These are phyloP conservation scores for Mus minutoides DNA, from an alignment of 2,797 vertebrate genomes.

Conservation along the genomic window DNA sequence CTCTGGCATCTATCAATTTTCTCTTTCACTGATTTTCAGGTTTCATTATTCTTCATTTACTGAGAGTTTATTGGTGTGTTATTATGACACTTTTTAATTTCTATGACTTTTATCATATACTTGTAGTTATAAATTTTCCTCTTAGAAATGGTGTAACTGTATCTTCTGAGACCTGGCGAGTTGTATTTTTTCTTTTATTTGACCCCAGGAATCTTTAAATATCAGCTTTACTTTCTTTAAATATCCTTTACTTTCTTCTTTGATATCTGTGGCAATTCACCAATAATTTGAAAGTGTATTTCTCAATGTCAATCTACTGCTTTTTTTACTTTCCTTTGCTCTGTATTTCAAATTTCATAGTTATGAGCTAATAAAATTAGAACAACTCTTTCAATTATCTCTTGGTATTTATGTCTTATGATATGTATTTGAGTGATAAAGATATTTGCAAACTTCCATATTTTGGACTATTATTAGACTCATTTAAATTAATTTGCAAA, in stretches of 20 bases:
- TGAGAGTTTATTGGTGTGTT: not conserved
- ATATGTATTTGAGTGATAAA: too few relatives aligned
- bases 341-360: not conserved
- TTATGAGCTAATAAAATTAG: not conserved
- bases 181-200: not conserved
- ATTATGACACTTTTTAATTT: not conserved
- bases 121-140: not conserved
- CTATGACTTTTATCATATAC: not conserved
- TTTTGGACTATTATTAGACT: too few relatives aligned
- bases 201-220: not conserved
- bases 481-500: too few relatives aligned
- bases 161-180: rapidly evolving
- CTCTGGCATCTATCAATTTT: not conserved
- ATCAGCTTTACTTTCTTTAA: too few relatives aligned
- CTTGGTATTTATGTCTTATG: not conserved
- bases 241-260: not conserved
- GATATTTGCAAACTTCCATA: too few relatives aligned
- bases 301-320: not conserved
- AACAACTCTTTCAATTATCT: not conserved
- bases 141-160: too few relatives aligned
- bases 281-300: not conserved
- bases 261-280: too few relatives aligned
- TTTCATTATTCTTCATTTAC: not conserved
- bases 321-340: not conserved
- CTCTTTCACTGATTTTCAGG: not conserved